A percentile compares a stretch with the other conserved stretches of the same genome.
Conservation (phyloP, 1,140 invertebrate species). For the Lithobius niger region DNA sequence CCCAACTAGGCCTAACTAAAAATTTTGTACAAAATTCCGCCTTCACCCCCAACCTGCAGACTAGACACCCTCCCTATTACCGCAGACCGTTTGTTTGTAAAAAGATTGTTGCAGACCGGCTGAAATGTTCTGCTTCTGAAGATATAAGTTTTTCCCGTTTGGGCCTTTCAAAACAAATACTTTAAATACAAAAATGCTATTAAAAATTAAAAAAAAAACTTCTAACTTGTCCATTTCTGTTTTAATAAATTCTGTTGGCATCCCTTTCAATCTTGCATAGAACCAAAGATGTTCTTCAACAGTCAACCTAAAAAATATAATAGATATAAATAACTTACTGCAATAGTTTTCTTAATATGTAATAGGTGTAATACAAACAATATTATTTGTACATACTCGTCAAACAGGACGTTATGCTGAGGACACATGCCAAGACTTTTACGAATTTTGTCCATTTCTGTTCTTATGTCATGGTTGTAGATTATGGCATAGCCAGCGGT, state of each 20-base stretch:
- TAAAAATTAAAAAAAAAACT: no score
- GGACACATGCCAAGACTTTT: constrained; percentile 43
- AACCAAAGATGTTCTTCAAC: constrained; percentile 42
- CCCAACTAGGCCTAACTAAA: no score
- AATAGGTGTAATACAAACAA: no score
- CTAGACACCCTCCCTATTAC: no score
- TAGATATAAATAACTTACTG: background rate
- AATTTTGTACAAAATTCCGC: no score
- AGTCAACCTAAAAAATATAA: constrained; percentile 28
- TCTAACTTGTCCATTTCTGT: constrained; percentile 28
- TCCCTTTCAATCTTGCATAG: constrained; percentile 31
- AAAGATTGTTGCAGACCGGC: no score
- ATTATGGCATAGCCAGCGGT: constrained; percentile 52
- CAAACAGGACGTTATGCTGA: constrained; percentile 42
- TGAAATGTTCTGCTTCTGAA: no score
- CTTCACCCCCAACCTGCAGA: no score
- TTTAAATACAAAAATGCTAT: no score
- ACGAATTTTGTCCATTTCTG: constrained; percentile 40
- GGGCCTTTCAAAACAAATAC: no score
- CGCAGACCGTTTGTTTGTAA: no score
- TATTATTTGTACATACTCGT: constrained; percentile 30
- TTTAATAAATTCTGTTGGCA: constrained; percentile 20
- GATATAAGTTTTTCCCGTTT: no score
- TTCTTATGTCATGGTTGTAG: constrained; percentile 35
- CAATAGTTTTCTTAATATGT: background rate